Base-by-base conservation (phyloP, 2,888 invertebrate genomes). In the Leptinotarsa haldemani region DNA sequence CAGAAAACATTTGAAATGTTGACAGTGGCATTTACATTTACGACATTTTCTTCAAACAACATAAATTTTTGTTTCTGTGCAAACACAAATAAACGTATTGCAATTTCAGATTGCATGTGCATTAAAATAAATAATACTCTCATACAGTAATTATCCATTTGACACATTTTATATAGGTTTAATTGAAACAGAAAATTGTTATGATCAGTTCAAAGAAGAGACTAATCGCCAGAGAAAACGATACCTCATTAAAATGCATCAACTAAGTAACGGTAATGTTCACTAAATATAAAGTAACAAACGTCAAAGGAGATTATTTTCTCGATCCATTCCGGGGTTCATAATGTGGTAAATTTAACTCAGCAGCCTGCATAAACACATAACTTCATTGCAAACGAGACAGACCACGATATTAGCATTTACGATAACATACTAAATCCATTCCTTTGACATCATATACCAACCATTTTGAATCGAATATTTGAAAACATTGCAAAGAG, bases 311-410 rank as follows among this genome's bases (percentile, higher is more conserved):
- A 61, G 40, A 61, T 61, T 61, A 61, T 61, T 61, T 61, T 25
- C 61, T 65, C 18, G 64, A 22, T 53, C 18, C 47, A 53, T 68
- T 72, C 40, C 46, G 71, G 71, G 65, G 71, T 77, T 76, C 75
- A 78, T 78, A 76, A 76, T 66, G 72, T 74, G 77, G 77, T 78
- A 77, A 75, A 77, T 77, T 77, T 77, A 78, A 76, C 74, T 67
- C 66, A 63, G 65, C 64, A 65, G 79, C 79, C 78, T 76, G 77
- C 76, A 78, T 74, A 79, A 80, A 80, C 80, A 80, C 77, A 78
- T 78, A 76, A 78, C 74, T 78, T 68, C 73, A 71, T 71, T 73
- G 65, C 72, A 77, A 74, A 78, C 76, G 78, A 78, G 79, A 77
- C 78, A 78, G 68, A 61, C 63, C 70, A 67, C 73, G 75, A 75